These are phyloP conservation scores for Podocnemis expansa DNA, from an alignment of 2,113 vertebrate genomes.

Conservation along the genomic window DNA sequence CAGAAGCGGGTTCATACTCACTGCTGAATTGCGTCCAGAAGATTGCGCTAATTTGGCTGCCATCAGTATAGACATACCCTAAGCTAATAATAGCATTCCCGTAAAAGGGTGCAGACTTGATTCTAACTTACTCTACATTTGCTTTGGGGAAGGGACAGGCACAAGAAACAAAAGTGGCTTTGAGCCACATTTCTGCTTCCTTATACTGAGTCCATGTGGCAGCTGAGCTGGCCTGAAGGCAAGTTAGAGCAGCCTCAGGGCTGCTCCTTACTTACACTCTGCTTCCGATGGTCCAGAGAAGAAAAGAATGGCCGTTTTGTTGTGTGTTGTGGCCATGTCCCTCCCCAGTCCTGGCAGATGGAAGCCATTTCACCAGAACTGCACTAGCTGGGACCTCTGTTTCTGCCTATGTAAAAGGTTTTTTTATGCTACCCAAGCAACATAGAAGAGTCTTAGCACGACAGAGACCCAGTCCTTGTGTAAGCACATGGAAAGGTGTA, in stretches of 20 bases:
- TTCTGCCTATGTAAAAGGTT: background rate
- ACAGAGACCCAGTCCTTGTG: background rate
- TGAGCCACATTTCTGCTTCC: background rate
- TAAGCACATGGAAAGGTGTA: background rate
- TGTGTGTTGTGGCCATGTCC: background rate
- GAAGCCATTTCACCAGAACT: background rate
- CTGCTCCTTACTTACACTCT: background rate
- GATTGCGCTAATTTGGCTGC: no score
- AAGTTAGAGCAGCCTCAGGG: background rate
- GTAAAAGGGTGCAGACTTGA: background rate
- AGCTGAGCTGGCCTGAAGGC: background rate
- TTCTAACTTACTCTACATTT: rapidly evolving
- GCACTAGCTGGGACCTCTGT: background rate
- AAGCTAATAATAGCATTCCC: background rate
- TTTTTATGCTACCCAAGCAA: background rate
- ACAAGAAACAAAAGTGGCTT: background rate
- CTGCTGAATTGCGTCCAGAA: no score
- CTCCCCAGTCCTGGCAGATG: background rate
- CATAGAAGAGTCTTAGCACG: background rate
- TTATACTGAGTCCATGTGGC: background rate
- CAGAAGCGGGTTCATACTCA: no score
- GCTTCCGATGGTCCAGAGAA: background rate
- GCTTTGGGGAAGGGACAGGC: background rate
- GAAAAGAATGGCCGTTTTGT: background rate
- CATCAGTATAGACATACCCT: no score